Evolutionary conservation across 1,140 invertebrate species (phyloP), one percentile per base, ranked within the genome.

Genomic region (Condylostylus longicornis): DNA sequence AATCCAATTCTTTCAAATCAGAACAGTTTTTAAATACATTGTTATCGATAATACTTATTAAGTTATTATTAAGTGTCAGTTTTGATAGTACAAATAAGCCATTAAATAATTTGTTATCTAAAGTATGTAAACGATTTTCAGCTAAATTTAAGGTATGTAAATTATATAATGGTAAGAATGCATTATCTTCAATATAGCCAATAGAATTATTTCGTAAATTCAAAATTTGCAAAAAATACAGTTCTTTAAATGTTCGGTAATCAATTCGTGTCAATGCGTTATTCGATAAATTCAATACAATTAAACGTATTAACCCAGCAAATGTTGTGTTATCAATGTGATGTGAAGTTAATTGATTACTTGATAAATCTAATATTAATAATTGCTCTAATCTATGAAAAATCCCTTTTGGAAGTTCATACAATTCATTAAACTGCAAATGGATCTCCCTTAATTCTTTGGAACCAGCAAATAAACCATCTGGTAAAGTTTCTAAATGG

Each of bases 21-120:
- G 83, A 87, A 51, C 83, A 83, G 62, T 89, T 95, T 61, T 75
- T 77, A 51, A 91, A 91, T n/a, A 88, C 79, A 45, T 81, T 74
- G 9, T 71, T 64, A 55, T 88, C 81, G 40, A 91, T 71, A 42
- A 66, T 74, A n/a, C 75, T 72, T 12, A 93, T 74, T 37, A 77
- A 64, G 65, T 91, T 91, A 43, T 82, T 81, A 49, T 86, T 86
- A 1, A 90, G 63, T 8, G 79, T 84, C 12, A 91, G 64, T 57
- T 85, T 82, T 46, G 75, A 83, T 5, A 90, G 62, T 13, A 87
- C 80, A 58, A 79, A 83, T 14, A 88, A 63, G 1, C 84, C 84
- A 55, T 87, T 84, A 59, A 90, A 84, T 27, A 87, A 68, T 38
- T 79, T 75, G 27, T 79, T 70, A 39, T 84, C 82, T 42, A 90